Conservation (phyloP, 1,140 invertebrate species). For the Drosophila gunungcola region DNA sequence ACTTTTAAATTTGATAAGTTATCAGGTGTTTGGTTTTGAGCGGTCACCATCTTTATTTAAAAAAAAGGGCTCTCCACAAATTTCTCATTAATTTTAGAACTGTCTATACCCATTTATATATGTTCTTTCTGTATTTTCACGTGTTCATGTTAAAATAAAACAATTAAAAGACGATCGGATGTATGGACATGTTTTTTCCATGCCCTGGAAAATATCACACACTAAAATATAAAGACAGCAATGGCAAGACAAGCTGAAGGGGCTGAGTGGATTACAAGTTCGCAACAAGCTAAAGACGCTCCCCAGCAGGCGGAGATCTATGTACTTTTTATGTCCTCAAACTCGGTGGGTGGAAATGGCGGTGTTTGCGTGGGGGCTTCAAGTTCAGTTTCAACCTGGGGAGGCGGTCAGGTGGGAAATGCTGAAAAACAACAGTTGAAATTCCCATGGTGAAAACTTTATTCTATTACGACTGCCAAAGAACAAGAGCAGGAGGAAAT, state of each 20-base stretch:
- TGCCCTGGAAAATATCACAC: neutral
- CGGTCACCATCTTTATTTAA: too few species aligned
- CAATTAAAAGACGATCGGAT: too few species aligned
- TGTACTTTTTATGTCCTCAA: slow-evolving; percentile 50
- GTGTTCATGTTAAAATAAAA: too few species aligned
- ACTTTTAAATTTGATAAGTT: too few species aligned
- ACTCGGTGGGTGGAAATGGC: slow-evolving; percentile 1
- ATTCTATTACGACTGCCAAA: slow-evolving; percentile 74
- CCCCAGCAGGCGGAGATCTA: slow-evolving; percentile 50
- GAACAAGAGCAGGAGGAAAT: slow-evolving; percentile 18
- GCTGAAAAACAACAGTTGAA: slow-evolving; percentile 75
- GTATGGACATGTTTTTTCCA: neutral
- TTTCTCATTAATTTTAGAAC: too few species aligned
- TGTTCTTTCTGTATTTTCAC: neutral
- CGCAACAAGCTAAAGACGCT: slow-evolving; percentile 64
- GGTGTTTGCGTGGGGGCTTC: neutral
- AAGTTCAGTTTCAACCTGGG: neutral
- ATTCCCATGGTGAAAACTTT: slow-evolving; percentile 79
- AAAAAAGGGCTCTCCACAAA: too few species aligned
- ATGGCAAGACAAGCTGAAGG: too few species aligned
- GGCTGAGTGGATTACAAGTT: slow-evolving; percentile 74
- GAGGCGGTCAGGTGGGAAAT: slow-evolving; percentile 52
- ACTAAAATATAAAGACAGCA: neutral
- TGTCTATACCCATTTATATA: neutral
- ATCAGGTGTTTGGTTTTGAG: too few species aligned